Base-by-base conservation (phyloP, 2,888 invertebrate genomes). In the Papilio demoleus region DNA sequence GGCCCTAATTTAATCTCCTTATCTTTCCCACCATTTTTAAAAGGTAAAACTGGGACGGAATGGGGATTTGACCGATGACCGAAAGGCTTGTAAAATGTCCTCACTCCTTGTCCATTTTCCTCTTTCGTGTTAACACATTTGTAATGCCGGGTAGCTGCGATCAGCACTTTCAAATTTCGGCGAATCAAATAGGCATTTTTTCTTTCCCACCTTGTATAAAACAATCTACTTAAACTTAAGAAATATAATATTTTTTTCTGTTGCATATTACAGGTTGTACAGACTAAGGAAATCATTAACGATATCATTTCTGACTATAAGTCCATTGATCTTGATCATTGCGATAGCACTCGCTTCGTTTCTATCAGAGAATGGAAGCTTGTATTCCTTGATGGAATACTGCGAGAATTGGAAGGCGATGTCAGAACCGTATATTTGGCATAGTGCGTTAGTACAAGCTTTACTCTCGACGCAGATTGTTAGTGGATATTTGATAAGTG, bases 381-480 rank as follows among this genome's bases (percentile, higher is more conserved):
- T 88, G 66, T 74, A 82, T 75, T 70, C 81, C 17, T 73, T 90
- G 81, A 81, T 90, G 78, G 81, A 89, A 77, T 87, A 93, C 79
- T 87, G 87, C 75, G 82, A 88, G 78, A 82, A 86, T 79, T 92
- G 92, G 92, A 72, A 77, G 61, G 81, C 86, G 65, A 72, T 92
- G 9, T 77, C 80, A 1, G 80, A 89, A 68, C 90, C 92, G 0
- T 84, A 85, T 34, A 86, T 92, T 71, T 95, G 95, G 95, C 94
- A 94, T 77, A 94, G 94, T 74, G 94, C 94, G 0, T 83, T 94
- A 72, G 93, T 95, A 40, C 95, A 95, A 81, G 93, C 95, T 58
- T 87, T 95, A 76, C 86, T 95, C 78, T 95, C 95, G 0, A 94
- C 94, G 2, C 94, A 95, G 67, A 87, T 95, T 58, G 93, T 94